Conservation (phyloP, 2,113 vertebrate species). For the Dasypus novemcinctus region DNA sequence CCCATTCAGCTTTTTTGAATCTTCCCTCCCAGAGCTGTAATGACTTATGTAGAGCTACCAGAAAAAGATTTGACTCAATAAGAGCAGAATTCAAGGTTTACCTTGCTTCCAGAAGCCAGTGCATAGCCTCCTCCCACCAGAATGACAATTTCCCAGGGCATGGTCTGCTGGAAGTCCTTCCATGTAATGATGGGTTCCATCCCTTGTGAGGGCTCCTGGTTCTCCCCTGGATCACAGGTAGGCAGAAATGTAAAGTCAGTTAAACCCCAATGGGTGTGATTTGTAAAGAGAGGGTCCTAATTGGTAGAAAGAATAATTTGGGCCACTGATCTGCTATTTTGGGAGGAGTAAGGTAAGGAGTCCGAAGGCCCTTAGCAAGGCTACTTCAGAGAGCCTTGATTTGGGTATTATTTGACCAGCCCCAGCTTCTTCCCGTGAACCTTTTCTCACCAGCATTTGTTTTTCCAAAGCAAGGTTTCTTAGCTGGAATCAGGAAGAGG, state of each 20-base stretch:
- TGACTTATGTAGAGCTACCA: not conserved
- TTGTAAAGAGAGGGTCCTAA: not conserved
- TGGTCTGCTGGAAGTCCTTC: constrained; percentile 98
- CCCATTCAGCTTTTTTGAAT: not conserved
- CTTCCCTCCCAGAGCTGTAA: not conserved
- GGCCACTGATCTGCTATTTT: not conserved
- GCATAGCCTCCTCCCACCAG: constrained; percentile 98
- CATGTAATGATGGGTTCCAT: constrained; percentile 95
- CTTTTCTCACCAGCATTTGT: constrained; percentile 82
- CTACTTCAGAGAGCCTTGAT: not conserved
- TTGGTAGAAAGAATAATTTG: not conserved
- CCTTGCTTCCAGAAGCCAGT: constrained; percentile 98
- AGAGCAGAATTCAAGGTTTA: constrained; percentile 66
- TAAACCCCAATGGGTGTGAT: not conserved
- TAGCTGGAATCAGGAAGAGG: constrained; percentile 96
- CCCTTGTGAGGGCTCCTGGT: constrained; percentile 68
- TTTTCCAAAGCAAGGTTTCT: constrained; percentile 86
- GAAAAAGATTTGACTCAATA: not conserved
- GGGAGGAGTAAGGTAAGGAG: too few relatives aligned
- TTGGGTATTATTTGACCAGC: not conserved
- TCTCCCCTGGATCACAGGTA: constrained; percentile 66
- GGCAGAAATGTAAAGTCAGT: not conserved
- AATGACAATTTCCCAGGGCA: constrained; percentile 99
- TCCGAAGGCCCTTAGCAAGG: not conserved
- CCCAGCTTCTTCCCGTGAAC: not conserved